These are phyloP conservation scores for Tragelaphus scriptus DNA, from an alignment of 2,113 vertebrate genomes.

Conservation along the genomic window DNA sequence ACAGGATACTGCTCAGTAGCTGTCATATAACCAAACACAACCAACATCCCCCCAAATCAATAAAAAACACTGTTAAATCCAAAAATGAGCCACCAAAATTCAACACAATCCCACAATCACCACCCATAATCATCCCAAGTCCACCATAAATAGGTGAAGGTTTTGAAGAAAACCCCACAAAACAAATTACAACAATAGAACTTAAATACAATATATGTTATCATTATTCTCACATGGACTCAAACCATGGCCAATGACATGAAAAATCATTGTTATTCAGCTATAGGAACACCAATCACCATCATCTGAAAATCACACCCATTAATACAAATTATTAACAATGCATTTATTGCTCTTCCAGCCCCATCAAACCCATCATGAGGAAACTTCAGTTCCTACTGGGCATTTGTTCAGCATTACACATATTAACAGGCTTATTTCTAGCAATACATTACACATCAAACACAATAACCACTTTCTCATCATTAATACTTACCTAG, in stretches of 20 bases:
- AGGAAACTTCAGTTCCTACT: background rate
- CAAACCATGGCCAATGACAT: background rate
- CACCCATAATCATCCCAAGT: background rate
- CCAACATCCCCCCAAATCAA: background rate
- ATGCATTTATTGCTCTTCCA: background rate
- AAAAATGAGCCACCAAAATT: background rate
- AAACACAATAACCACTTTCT: too few species aligned
- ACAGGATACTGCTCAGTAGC: background rate
- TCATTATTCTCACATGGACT: background rate
- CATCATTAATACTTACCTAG: background rate
- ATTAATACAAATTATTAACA: background rate
- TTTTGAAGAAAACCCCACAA: background rate
- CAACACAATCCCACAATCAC: background rate
- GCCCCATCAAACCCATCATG: background rate
- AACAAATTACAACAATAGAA: background rate
- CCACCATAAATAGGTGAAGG: background rate
- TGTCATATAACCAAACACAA: background rate
- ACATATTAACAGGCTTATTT: background rate
- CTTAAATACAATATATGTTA: background rate
- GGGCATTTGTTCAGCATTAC: background rate
- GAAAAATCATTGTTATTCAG: background rate
- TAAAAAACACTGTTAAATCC: background rate
- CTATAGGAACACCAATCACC: background rate
- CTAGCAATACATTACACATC: background rate
- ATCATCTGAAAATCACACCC: background rate